A percentile compares a stretch with the other conserved stretches of the same genome.
Conservation (phyloP, 2,888 invertebrate species). For the Doris montereyensis region DNA sequence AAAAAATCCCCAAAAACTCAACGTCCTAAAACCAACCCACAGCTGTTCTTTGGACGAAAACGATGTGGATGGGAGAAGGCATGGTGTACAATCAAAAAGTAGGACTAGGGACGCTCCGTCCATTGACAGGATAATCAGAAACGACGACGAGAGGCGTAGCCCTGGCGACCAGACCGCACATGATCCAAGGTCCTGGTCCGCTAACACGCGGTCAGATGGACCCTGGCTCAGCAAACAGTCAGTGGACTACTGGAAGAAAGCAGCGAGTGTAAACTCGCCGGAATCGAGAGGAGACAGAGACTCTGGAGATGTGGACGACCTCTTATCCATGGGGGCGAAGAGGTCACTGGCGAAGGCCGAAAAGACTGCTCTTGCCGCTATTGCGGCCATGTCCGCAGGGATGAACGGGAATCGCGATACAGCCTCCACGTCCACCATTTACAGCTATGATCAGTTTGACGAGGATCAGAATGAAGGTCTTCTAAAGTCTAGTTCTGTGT, state of each 20-base stretch:
- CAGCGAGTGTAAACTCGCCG: neutral
- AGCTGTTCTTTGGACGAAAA: too few species aligned
- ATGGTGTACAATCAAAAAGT: too few species aligned
- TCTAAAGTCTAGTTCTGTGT: too few species aligned
- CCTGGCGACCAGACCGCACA: neutral
- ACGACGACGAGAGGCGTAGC: too few species aligned
- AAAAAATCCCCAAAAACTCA: too few species aligned
- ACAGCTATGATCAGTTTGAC: slow-evolving; percentile 35
- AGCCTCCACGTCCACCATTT: slow-evolving; percentile 37
- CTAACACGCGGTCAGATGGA: neutral
- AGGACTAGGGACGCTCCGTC: too few species aligned
- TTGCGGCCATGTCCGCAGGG: neutral
- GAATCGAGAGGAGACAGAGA: neutral
- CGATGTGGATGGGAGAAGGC: too few species aligned
- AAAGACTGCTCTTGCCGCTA: neutral
- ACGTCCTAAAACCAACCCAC: too few species aligned
- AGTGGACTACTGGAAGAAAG: slow-evolving; percentile 37
- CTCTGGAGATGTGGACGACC: slow-evolving; percentile 2
- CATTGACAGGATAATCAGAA: too few species aligned
- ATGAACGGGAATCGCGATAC: neutral
- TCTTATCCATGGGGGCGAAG: slow-evolving; percentile 11
- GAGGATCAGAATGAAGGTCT: too few species aligned
- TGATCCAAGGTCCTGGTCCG: neutral
- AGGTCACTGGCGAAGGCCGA: neutral
- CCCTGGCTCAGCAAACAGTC: neutral